phyloP scores from a whole-genome alignment of 1,140 invertebrate species.

The Saccostrea cuccullata region DNA sequence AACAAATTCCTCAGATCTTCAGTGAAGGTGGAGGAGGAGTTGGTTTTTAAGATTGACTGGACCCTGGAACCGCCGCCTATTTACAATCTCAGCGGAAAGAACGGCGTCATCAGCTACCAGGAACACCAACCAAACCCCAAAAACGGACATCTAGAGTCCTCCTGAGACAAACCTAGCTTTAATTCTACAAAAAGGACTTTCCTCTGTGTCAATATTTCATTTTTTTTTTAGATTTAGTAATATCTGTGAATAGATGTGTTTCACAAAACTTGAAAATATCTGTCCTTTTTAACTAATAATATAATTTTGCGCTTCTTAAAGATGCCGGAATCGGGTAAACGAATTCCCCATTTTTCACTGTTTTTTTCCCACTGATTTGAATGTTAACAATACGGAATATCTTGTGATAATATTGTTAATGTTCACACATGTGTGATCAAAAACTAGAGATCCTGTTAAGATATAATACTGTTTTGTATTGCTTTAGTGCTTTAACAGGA shows the following conservation, averaged over 20 bases:
- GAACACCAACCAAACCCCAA: constrained; percentile 24
- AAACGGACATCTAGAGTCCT: constrained; percentile 49
- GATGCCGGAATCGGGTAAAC: no score
- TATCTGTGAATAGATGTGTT: neutral
- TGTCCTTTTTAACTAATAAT: no score
- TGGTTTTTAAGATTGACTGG: neutral
- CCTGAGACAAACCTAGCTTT: constrained; percentile 9
- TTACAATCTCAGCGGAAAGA: constrained; percentile 41
- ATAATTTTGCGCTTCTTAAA: no score
- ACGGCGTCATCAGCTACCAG: constrained; percentile 36
- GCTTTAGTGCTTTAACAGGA: no score
- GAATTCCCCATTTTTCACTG: no score
- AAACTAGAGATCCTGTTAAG: no score
- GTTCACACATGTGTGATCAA: no score
- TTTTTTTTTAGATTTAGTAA: neutral
- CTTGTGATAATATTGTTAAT: no score
- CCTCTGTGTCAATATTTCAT: neutral
- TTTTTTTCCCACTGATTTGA: no score
- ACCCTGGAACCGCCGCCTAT: neutral
- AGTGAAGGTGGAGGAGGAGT: neutral
- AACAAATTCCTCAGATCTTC: neutral
- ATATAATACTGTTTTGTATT: no score
- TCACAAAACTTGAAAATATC: no score
- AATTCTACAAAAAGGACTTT: neutral
- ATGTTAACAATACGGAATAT: no score